Percentiles rank a stretch among this genome's conserved stretches.
phyloP scores from a whole-genome alignment of 1,140 invertebrate genomes.

The Coptotermes formosanus region DNA sequence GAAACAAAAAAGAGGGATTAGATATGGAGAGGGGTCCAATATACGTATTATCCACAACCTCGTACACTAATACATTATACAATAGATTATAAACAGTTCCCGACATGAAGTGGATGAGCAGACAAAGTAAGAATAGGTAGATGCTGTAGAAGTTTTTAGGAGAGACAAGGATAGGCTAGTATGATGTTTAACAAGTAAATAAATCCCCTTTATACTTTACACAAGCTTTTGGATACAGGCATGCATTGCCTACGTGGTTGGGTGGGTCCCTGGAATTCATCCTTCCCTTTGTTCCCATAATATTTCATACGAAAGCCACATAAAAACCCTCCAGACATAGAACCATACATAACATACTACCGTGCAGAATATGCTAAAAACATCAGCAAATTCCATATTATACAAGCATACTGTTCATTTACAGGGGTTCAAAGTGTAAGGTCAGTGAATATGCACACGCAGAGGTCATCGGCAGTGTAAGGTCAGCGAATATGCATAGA shows the following conservation, averaged over 20 bases:
- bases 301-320: slow-evolving; percentile 13
- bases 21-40: neutral
- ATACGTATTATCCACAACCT: too few species aligned
- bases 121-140: neutral
- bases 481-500: neutral
- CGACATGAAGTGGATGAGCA: neutral
- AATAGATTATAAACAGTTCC: too few species aligned
- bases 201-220: neutral
- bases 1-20: neutral
- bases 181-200: neutral
- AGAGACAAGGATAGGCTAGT: neutral
- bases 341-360: neutral
- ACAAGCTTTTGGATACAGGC: neutral
- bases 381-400: neutral
- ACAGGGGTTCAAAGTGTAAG: neutral
- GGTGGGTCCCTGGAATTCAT: neutral
- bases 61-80: too few species aligned
- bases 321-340: neutral
- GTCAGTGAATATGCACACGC: neutral
- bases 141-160: neutral
- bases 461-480: neutral
- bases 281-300: neutral
- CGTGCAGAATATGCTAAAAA: neutral
- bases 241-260: neutral
- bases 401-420: neutral